Conservation (phyloP, 2,113 vertebrate species). For the Lagopus muta region DNA sequence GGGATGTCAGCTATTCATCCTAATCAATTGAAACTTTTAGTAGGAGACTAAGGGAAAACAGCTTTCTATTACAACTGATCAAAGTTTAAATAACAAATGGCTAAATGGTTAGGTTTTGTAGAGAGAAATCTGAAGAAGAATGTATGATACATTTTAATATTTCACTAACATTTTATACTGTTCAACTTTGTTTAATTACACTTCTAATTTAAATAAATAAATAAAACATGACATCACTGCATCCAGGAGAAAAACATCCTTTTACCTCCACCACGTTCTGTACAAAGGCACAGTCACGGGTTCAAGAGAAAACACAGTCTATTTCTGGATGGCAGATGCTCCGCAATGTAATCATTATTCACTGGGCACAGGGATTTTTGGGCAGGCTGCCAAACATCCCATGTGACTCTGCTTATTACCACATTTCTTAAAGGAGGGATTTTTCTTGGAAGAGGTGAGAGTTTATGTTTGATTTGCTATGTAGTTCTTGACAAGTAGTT, state of each 20-base stretch:
- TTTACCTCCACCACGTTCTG: conserved; percentile 61
- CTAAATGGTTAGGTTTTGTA: not conserved
- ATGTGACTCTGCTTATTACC: conserved; percentile 77
- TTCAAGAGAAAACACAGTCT: conserved; percentile 55
- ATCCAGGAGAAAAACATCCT: conserved; percentile 68
- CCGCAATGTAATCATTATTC: conserved; percentile 53
- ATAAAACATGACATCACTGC: conserved; percentile 49
- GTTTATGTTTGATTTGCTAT: conserved; percentile 64
- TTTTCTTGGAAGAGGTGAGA: conserved; percentile 73
- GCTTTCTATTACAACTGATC: not conserved
- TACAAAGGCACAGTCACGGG: conserved; percentile 66
- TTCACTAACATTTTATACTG: conserved; percentile 30
- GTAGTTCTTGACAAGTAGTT: conserved; percentile 68
- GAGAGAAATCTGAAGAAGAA: not conserved
- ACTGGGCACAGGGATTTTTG: conserved; percentile 63
- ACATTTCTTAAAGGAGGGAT: conserved; percentile 68
- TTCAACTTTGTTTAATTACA: conserved; percentile 52
- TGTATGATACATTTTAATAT: not conserved
- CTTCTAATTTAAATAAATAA: conserved; percentile 63
- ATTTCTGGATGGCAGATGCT: conserved; percentile 77
- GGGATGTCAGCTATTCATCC: not conserved
- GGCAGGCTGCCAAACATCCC: conserved; percentile 72
- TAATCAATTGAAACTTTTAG: not conserved
- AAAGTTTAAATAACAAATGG: not conserved
- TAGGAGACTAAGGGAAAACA: not conserved